These are phyloP conservation scores for Aquatica leii DNA, from an alignment of 2,888 invertebrate species.

Conservation along the genomic window DNA sequence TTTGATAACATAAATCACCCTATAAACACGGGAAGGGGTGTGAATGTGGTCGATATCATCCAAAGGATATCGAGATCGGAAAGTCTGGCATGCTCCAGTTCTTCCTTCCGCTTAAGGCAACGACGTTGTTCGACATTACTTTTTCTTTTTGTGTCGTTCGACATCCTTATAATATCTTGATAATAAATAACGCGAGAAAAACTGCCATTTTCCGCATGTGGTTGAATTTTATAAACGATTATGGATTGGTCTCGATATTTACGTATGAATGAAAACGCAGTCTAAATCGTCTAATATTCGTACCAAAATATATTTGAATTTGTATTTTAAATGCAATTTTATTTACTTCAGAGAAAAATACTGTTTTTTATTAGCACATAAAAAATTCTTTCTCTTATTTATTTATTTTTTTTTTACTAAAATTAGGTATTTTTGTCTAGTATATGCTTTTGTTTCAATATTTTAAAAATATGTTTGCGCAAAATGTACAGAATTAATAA, in stretches of 20 bases:
- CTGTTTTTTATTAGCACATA: too few species aligned
- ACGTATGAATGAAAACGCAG: conserved; percentile 12
- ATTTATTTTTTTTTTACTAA: too few species aligned
- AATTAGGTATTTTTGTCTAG: too few species aligned
- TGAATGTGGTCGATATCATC: conserved; percentile 38
- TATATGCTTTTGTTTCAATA: too few species aligned
- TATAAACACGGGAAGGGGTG: conserved; percentile 36
- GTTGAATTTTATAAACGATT: conserved; percentile 23
- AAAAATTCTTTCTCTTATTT: too few species aligned
- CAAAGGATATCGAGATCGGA: conserved; percentile 37
- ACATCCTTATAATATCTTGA: conserved; percentile 35
- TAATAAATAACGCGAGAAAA: conserved; percentile 35
- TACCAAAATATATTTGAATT: not conserved
- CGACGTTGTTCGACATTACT: conserved; percentile 34
- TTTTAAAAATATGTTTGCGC: too few species aligned
- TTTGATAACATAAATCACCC: conserved; percentile 37
- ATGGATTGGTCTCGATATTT: conserved; percentile 18
- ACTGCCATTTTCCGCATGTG: conserved; percentile 27
- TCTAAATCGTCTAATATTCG: not conserved
- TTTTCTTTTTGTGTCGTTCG: conserved; percentile 35
- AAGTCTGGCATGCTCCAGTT: conserved; percentile 35
- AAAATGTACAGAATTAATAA: too few species aligned
- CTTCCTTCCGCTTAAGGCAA: conserved; percentile 35
- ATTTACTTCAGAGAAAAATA: too few species aligned
- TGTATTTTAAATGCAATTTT: too few species aligned